Evolutionary conservation across 2,797 vertebrate species (phyloP).

Genomic region (Ambastaia sidthimunki): DNA sequence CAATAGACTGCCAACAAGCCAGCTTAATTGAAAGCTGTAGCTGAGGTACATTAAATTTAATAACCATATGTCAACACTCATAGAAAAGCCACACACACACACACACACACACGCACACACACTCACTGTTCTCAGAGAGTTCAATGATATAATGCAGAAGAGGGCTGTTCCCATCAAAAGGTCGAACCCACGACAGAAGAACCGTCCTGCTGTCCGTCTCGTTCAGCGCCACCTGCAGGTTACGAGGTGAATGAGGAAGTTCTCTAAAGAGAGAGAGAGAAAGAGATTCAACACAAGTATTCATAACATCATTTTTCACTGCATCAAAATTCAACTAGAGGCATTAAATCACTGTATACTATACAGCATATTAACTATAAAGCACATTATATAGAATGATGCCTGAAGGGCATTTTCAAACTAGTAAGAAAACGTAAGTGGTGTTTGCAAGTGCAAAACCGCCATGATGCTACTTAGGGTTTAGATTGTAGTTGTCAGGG

Average conservation of each 20-base stretch:
- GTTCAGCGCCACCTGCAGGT: slow-evolving; percentile 86
- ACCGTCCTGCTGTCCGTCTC: slow-evolving; percentile 84
- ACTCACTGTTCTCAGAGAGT: slow-evolving; percentile 95
- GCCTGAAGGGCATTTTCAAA: too few species aligned
- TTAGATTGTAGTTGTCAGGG: too few species aligned
- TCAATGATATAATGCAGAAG: slow-evolving; percentile 92
- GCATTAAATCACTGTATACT: too few species aligned
- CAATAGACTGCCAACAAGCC: slow-evolving; percentile 7
- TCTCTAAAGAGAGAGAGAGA: slow-evolving; percentile 75
- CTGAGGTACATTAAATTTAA: slow-evolving; percentile 38
- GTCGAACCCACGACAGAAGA: slow-evolving; percentile 90
- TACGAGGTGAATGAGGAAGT: slow-evolving; percentile 92
- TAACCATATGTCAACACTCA: slow-evolving; percentile 38
- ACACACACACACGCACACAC: not conserved
- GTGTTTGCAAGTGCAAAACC: too few species aligned
- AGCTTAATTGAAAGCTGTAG: slow-evolving; percentile 38
- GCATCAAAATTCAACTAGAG: too few species aligned
- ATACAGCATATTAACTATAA: too few species aligned
- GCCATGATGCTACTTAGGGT: too few species aligned
- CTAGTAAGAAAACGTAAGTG: too few species aligned
- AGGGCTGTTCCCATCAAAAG: slow-evolving; percentile 95
- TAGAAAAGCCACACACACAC: not conserved
- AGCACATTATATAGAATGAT: too few species aligned
- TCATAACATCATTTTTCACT: too few species aligned
- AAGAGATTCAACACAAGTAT: not conserved